These are phyloP conservation scores for Heliconius hermathena DNA, from an alignment of 1,140 invertebrate species.

Conservation along the genomic window DNA sequence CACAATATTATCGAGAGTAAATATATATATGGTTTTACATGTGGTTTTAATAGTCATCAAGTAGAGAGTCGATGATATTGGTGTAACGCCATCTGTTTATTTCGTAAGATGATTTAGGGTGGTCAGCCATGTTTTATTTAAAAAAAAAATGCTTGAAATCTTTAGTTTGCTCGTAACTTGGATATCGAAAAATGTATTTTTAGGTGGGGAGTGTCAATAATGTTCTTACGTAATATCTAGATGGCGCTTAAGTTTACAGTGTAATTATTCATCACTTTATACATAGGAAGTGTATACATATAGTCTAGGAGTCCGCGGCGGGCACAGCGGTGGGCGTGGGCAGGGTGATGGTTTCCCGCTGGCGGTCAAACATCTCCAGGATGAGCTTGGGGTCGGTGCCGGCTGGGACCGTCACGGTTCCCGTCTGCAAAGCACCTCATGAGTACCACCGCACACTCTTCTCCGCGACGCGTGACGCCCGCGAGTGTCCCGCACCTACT, in stretches of 20 bases:
- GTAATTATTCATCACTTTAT: too few species aligned
- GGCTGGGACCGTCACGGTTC: slow-evolving; percentile 79
- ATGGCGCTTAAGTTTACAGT: not conserved
- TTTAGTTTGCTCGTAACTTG: too few species aligned
- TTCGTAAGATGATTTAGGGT: not conserved
- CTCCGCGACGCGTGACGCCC: slow-evolving; percentile 66
- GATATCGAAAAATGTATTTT: too few species aligned
- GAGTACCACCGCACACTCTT: slow-evolving; percentile 77
- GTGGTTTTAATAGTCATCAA: not conserved
- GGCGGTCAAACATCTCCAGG: slow-evolving; percentile 81
- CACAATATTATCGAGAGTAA: not conserved
- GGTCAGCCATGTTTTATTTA: not conserved
- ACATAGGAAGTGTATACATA: too few species aligned
- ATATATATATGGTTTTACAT: not conserved
- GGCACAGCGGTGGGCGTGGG: slow-evolving; percentile 60
- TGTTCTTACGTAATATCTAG: not conserved
- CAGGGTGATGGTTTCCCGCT: slow-evolving; percentile 68
- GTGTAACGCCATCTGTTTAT: not conserved
- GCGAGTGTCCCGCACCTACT: slow-evolving; percentile 51
- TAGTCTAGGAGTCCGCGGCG: slow-evolving; percentile 11
- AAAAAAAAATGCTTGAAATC: too few species aligned
- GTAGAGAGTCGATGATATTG: not conserved
- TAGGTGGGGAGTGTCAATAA: too few species aligned
- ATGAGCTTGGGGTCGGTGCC: slow-evolving; percentile 81
- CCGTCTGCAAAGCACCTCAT: slow-evolving; percentile 71